Conservation (phyloP, 2,797 vertebrate species). For the Pantherophis alleghaniensis region DNA sequence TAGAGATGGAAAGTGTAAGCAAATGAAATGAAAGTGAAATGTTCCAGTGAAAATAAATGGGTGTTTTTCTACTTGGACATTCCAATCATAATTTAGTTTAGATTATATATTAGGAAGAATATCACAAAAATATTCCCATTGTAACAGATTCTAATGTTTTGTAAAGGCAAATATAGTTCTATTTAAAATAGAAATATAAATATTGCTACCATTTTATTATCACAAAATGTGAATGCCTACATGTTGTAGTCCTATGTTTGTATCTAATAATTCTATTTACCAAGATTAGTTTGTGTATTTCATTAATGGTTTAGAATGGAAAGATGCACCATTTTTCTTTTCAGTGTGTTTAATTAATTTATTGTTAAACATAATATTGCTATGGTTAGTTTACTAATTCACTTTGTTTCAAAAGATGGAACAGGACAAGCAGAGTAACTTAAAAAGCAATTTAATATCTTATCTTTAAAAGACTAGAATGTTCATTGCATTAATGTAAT, state of each 20-base stretch:
- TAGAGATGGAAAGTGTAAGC: background rate
- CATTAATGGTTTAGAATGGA: background rate
- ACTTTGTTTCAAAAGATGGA: background rate
- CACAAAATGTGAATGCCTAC: conserved; percentile 3
- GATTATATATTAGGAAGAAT: background rate
- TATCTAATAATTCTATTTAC: background rate
- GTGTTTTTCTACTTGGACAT: conserved; percentile 1
- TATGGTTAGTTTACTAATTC: background rate
- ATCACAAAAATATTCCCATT: background rate
- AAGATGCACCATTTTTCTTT: background rate
- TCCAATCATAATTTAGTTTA: background rate
- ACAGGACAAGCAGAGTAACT: background rate
- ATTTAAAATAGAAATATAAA: background rate
- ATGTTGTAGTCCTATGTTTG: background rate
- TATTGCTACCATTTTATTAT: conserved; percentile 3
- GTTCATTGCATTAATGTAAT: background rate
- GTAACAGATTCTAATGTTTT: background rate
- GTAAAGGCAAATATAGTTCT: conserved; percentile 16
- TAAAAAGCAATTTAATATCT: background rate
- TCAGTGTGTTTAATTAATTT: background rate
- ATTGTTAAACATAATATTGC: background rate
- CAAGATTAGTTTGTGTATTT: background rate
- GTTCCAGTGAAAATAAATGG: background rate
- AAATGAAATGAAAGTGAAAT: background rate
- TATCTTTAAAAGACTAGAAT: background rate